phyloP scores from a whole-genome alignment of 1,140 invertebrate genomes.

The Bombus confusus region DNA sequence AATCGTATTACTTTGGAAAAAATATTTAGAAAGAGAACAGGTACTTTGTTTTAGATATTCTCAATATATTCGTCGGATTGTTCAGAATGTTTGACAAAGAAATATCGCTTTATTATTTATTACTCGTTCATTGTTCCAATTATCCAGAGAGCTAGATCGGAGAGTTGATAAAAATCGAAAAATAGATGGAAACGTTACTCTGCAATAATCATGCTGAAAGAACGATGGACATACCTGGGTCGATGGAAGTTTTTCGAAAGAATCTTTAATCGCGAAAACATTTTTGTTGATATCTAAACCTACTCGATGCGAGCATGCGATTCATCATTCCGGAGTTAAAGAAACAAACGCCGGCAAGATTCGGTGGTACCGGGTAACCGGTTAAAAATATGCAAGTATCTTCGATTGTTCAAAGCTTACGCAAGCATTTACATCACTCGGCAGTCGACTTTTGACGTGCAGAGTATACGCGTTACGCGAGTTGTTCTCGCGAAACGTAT shows the following conservation, averaged over 20 bases:
- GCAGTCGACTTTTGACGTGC: neutral
- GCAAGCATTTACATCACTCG: slow-evolving; percentile 27
- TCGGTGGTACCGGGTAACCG: neutral
- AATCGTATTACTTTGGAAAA: neutral
- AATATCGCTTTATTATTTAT: no score
- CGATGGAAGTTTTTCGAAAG: neutral
- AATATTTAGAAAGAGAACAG: neutral
- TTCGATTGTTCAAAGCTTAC: slow-evolving; percentile 18
- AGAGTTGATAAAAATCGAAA: neutral
- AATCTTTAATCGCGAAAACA: neutral
- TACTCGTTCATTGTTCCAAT: neutral
- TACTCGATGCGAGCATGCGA: neutral
- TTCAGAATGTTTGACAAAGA: no score
- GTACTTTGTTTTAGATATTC: neutral
- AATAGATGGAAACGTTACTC: neutral
- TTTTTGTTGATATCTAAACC: neutral
- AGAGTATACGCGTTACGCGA: neutral
- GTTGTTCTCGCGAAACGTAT: neutral
- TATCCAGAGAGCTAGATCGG: no score
- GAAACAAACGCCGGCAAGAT: slow-evolving; percentile 22
- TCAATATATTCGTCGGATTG: neutral
- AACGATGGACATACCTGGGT: neutral
- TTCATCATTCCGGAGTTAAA: neutral
- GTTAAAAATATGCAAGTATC: slow-evolving; percentile 36
- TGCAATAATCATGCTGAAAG: neutral